These are phyloP conservation scores for Phoebastria nigripes DNA, from an alignment of 2,797 vertebrate species.

Conservation along the genomic window DNA sequence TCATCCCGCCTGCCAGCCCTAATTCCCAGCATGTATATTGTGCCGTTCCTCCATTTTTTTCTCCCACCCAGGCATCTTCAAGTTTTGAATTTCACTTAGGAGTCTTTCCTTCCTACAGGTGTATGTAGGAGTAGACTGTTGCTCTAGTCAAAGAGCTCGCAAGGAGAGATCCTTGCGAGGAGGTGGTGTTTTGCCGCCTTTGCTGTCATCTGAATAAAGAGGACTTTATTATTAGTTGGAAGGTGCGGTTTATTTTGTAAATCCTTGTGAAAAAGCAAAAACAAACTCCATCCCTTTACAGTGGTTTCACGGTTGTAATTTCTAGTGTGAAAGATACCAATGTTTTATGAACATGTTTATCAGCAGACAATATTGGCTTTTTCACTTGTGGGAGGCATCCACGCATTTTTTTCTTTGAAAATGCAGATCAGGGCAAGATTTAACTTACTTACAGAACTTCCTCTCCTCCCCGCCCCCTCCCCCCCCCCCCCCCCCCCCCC, in stretches of 20 bases:
- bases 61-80: not conserved
- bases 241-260: not conserved
- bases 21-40: not conserved
- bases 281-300: not conserved
- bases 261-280: not conserved
- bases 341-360: conserved; percentile 36
- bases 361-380: conserved; percentile 29
- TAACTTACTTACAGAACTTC: not conserved
- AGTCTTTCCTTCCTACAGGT: conserved; percentile 55
- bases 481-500: too few relatives aligned
- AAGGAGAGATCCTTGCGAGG: not conserved
- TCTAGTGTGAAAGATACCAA: conserved; percentile 3
- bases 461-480: too few relatives aligned
- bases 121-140: conserved; percentile 10
- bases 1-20: not conserved
- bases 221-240: not conserved
- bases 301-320: conserved; percentile 28
- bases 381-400: conserved; percentile 60
- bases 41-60: conserved; percentile 17
- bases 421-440: not conserved
- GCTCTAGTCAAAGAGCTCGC: not conserved
- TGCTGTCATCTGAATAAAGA: not conserved
- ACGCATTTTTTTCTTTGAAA: conserved; percentile 27
- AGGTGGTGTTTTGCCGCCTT: conserved; percentile 4
- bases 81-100: conserved; percentile 31